These are phyloP conservation scores for Lindbergichthys nudifrons DNA, from an alignment of 2,797 vertebrate species.

Conservation along the genomic window DNA sequence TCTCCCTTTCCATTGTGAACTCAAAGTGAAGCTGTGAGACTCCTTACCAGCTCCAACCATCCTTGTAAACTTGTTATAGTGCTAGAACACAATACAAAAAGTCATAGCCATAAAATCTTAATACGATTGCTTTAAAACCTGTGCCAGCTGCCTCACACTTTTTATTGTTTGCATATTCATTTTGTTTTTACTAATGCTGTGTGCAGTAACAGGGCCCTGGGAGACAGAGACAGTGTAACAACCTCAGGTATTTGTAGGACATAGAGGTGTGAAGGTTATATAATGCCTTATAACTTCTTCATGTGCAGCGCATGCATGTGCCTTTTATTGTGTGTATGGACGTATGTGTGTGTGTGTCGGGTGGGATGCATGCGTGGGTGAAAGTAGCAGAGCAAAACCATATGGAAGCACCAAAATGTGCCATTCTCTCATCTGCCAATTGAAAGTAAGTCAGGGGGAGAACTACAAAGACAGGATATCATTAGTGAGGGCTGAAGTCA, in stretches of 20 bases:
- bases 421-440: constrained; percentile 29
- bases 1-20: not conserved
- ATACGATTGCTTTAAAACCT: constrained; percentile 24
- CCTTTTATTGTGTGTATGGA: constrained; percentile 21
- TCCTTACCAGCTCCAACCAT: constrained; percentile 9
- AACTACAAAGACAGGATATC: constrained; percentile 49
- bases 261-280: constrained; percentile 39
- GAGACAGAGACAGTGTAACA: constrained; percentile 13
- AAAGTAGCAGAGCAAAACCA: constrained; percentile 35
- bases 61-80: constrained; percentile 15
- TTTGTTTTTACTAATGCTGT: constrained; percentile 13
- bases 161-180: constrained; percentile 25
- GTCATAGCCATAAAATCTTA: constrained; percentile 24
- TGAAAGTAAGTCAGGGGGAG: constrained; percentile 38
- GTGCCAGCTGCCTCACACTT: constrained; percentile 1
- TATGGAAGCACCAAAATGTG: constrained; percentile 24
- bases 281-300: constrained; percentile 14
- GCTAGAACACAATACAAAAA: constrained; percentile 10
- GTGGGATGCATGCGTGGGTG: not conserved
- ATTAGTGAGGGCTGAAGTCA: constrained; percentile 45
- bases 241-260: not conserved
- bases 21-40: constrained; percentile 5
- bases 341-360: not conserved
- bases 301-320: constrained; percentile 25
- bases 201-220: not conserved